These are phyloP conservation scores for Akabosia matsudoensis DNA, from an alignment of 1,140 invertebrate species.

Conservation along the genomic window DNA sequence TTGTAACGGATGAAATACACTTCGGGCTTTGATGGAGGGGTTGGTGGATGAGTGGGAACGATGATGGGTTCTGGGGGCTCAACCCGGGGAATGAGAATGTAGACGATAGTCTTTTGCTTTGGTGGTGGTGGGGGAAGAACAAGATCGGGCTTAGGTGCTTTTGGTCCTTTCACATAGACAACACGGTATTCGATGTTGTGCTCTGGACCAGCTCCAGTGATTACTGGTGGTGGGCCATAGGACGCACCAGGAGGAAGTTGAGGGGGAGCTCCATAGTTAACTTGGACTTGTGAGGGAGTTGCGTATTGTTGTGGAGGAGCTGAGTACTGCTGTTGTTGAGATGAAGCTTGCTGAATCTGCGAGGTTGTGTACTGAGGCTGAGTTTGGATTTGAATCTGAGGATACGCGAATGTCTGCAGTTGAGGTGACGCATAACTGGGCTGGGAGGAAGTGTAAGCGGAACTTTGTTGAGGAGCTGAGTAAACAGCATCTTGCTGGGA, in stretches of 20 bases:
- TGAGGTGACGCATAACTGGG: not conserved
- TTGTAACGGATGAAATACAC: constrained; percentile 34
- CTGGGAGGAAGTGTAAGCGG: not conserved
- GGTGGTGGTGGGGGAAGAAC: constrained; percentile 34
- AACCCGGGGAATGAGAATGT: constrained; percentile 30
- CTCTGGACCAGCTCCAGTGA: constrained; percentile 33
- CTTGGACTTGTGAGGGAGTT: constrained; percentile 31
- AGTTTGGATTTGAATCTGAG: not conserved
- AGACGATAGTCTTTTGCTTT: constrained; percentile 37
- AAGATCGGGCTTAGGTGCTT: constrained; percentile 31
- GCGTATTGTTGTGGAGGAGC: constrained; percentile 29
- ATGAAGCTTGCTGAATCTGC: not conserved
- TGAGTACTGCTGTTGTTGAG: constrained; percentile 18
- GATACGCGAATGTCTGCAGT: not conserved
- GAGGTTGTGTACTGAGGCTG: constrained; percentile 2
- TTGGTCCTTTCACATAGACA: constrained; percentile 29
- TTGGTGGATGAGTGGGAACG: constrained; percentile 33
- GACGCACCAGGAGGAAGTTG: constrained; percentile 29
- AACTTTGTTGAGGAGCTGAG: not conserved
- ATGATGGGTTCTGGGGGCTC: constrained; percentile 35
- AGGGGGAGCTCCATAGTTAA: constrained; percentile 31
- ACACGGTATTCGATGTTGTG: constrained; percentile 36
- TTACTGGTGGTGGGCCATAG: constrained; percentile 30
- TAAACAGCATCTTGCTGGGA: constrained; percentile 13
- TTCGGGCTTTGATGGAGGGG: constrained; percentile 30